A percentile compares a stretch with the other conserved stretches of the same genome.
Conservation (phyloP, 92 coral and sea anemone species). For the Virgularia gustaviana region DNA sequence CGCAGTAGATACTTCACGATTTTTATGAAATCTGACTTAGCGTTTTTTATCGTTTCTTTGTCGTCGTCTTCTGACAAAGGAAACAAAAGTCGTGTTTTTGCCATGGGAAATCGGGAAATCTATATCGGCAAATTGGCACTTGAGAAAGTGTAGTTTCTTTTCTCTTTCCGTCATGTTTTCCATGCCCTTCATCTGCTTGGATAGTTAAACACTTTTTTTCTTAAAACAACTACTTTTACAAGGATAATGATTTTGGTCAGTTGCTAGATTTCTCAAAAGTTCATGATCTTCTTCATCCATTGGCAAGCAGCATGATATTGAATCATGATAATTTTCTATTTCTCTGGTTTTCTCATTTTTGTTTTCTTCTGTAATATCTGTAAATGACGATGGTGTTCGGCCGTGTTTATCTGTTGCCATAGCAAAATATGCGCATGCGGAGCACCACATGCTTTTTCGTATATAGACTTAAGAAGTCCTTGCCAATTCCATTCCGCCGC, state of each 20-base stretch:
- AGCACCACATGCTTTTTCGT: constrained; percentile 20
- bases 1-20: neutral
- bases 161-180: neutral
- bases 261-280: constrained; percentile 1
- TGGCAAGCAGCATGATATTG: constrained; percentile 10
- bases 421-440: constrained; percentile 17
- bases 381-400: neutral
- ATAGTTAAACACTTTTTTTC: constrained; percentile 4
- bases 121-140: constrained; percentile 9
- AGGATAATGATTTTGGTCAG: constrained; percentile 8
- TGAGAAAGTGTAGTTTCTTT: neutral
- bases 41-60: neutral
- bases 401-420: constrained; percentile 5
- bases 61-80: constrained; percentile 2
- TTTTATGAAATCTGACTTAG: neutral
- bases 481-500: constrained; percentile 15
- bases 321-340: constrained; percentile 3
- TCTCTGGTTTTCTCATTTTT: neutral
- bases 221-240: constrained; percentile 12
- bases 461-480: constrained; percentile 1
- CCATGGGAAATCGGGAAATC: constrained; percentile 22
- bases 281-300: constrained; percentile 3
- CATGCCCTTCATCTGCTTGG: constrained; percentile 1
- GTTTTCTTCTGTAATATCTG: constrained; percentile 18
- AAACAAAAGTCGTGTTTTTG: neutral